phyloP scores from a whole-genome alignment of 2,888 invertebrate genomes.

The Itoplectis maculator region DNA sequence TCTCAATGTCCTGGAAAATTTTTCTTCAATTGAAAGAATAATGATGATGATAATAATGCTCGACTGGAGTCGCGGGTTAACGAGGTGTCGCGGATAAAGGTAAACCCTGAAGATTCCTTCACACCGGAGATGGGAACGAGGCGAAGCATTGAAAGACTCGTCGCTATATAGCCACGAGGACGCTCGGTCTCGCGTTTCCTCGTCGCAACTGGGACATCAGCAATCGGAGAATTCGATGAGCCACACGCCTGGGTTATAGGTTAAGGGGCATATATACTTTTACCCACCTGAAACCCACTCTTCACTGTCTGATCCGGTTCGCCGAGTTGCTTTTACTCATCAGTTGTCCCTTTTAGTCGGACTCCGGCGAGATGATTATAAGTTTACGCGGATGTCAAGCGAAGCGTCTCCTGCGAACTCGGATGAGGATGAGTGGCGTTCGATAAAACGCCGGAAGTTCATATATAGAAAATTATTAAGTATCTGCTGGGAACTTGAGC shows the following conservation, averaged over 20 bases:
- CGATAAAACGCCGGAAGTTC: too few species aligned
- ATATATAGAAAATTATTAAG: too few species aligned
- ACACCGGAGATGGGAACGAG: too few species aligned
- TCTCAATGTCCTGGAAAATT: slow-evolving; percentile 6
- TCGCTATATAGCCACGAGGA: slow-evolving; percentile 20
- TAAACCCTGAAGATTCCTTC: background rate
- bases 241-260: slow-evolving; percentile 1
- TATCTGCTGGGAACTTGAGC: background rate
- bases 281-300: background rate
- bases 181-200: slow-evolving; percentile 14
- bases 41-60: slow-evolving; percentile 30
- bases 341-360: slow-evolving; percentile 3
- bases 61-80: slow-evolving; percentile 20
- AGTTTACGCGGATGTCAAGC: background rate
- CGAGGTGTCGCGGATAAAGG: slow-evolving; percentile 45
- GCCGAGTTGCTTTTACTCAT: slow-evolving; percentile 28
- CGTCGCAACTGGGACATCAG: slow-evolving; percentile 24
- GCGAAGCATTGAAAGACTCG: slow-evolving; percentile 28
- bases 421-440: too few species aligned
- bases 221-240: slow-evolving; percentile 11
- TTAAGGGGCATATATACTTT: too few species aligned
- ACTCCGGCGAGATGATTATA: slow-evolving; percentile 14
- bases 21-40: background rate
- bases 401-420: too few species aligned
- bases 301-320: slow-evolving; percentile 22